Conservation (phyloP, 2,113 vertebrate genomes). For the Fregetta grallaria region DNA sequence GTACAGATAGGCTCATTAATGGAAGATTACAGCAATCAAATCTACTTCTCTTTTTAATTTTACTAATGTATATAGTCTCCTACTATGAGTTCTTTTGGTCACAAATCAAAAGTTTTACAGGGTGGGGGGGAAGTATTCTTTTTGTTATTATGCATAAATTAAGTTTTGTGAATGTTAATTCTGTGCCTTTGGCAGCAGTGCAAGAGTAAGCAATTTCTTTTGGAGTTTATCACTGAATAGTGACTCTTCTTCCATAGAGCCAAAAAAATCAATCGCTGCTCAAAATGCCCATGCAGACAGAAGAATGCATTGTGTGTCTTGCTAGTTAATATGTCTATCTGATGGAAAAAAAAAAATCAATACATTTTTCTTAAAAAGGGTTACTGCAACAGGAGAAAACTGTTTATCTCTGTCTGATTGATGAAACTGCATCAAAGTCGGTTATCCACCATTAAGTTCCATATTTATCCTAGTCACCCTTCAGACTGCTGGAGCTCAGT, state of each 20-base stretch:
- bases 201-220: constrained; percentile 27
- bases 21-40: background rate
- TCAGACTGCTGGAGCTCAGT: background rate
- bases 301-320: constrained; percentile 51
- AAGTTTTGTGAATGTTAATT: constrained; percentile 58
- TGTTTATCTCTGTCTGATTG: constrained; percentile 48
- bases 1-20: background rate
- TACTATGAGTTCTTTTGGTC: background rate
- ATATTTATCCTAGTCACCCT: constrained; percentile 20
- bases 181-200: constrained; percentile 39
- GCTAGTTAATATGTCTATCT: constrained; percentile 61
- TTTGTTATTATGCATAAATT: constrained; percentile 27
- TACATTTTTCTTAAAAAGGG: constrained; percentile 18
- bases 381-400: constrained; percentile 18
- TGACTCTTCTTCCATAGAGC: constrained; percentile 49
- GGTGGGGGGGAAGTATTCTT: background rate
- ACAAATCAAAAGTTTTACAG: background rate
- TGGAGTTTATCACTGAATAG: constrained; percentile 58
- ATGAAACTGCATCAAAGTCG: constrained; percentile 52
- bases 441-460: constrained; percentile 44
- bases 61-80: background rate
- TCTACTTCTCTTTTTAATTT: background rate
- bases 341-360: constrained; percentile 29
- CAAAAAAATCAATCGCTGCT: constrained; percentile 67
- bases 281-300: constrained; percentile 22